phyloP scores from a whole-genome alignment of 2,797 vertebrate genomes.

The Phylloscopus collybita region DNA sequence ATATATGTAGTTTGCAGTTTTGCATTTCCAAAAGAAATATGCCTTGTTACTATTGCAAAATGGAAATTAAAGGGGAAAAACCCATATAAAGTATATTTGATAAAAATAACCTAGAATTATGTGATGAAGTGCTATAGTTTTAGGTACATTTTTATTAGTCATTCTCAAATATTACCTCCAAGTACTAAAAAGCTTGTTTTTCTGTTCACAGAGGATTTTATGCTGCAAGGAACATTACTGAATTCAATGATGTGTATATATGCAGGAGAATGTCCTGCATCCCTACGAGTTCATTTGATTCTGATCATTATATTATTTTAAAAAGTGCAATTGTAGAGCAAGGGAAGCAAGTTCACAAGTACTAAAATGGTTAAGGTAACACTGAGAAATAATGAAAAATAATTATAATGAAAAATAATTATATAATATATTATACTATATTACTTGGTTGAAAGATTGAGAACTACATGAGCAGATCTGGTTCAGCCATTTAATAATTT shows the following conservation, averaged over 20 bases:
- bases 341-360: not conserved
- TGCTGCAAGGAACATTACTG: not conserved
- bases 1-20: not conserved
- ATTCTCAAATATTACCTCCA: not conserved
- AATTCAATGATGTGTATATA: not conserved
- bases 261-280: not conserved
- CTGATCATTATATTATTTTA: not conserved
- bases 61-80: not conserved
- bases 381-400: not conserved
- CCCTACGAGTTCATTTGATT: not conserved
- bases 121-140: not conserved
- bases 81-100: rapidly evolving
- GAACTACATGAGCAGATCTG: not conserved
- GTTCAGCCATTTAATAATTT: not conserved
- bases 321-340: not conserved
- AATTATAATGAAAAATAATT: not conserved
- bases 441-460: not conserved
- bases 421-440: not conserved
- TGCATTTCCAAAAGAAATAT: not conserved
- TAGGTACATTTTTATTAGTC: not conserved
- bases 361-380: not conserved
- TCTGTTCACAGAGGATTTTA: not conserved
- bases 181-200: not conserved
- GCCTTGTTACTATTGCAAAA: not conserved
- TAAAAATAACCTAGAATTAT: not conserved